These are phyloP conservation scores for Eilema caniola DNA, from an alignment of 2,888 invertebrate species.

Conservation along the genomic window DNA sequence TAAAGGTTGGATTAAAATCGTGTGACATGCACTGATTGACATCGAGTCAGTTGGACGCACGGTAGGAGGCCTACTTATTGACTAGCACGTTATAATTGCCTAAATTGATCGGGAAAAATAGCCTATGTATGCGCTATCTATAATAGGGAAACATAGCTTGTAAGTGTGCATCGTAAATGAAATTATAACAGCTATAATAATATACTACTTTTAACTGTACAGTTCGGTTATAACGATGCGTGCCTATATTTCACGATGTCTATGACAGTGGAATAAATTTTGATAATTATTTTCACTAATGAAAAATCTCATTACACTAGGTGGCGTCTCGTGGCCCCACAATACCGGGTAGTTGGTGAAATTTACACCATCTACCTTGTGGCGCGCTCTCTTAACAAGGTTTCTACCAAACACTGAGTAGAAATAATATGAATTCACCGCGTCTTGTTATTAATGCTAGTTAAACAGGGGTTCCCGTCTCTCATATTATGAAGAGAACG, in stretches of 20 bases:
- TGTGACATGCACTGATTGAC: neutral
- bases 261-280: too few relatives aligned
- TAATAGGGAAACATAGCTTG: too few relatives aligned
- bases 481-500: conserved; percentile 15
- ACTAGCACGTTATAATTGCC: neutral
- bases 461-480: conserved; percentile 41
- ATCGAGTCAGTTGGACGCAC: neutral
- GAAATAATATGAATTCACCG: conserved; percentile 73
- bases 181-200: too few relatives aligned
- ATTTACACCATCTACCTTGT: conserved; percentile 77
- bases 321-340: conserved; percentile 58
- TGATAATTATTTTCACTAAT: conserved; percentile 1
- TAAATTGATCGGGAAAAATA: too few relatives aligned
- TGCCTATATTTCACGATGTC: too few relatives aligned
- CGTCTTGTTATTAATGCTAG: conserved; percentile 55
- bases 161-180: too few relatives aligned
- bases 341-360: conserved; percentile 69
- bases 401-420: conserved; percentile 78
- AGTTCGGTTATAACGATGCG: too few relatives aligned
- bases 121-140: too few relatives aligned
- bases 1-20: neutral
- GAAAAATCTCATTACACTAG: conserved; percentile 10
- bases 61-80: neutral
- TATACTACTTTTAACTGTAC: too few relatives aligned
- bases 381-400: conserved; percentile 78